Evolutionary conservation across 2,888 invertebrate species (phyloP).

Genomic region (Ypsolopha scabrella): DNA sequence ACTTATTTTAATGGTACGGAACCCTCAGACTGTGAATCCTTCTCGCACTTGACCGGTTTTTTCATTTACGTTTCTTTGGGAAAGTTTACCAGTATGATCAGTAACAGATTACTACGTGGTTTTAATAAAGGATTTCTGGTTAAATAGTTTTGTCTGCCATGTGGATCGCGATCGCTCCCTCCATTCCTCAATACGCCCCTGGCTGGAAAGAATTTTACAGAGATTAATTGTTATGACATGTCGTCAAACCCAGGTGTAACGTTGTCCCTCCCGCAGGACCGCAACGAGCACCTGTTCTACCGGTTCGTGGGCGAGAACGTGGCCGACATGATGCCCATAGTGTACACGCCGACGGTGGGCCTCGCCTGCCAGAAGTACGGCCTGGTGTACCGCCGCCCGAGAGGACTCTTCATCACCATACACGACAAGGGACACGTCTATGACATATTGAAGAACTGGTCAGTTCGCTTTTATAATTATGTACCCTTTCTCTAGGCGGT

Average conservation of each 20-base stretch:
- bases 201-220: no score
- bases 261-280: slow-evolving; percentile 72
- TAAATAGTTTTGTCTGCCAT: no score
- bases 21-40: no score
- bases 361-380: slow-evolving; percentile 98
- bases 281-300: slow-evolving; percentile 97
- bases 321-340: slow-evolving; percentile 94
- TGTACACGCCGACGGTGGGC: slow-evolving; percentile 99
- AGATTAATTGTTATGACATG: background rate
- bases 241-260: background rate
- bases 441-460: slow-evolving; percentile 95
- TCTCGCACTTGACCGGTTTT: no score
- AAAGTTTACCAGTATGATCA: no score
- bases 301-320: slow-evolving; percentile 89
- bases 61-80: no score
- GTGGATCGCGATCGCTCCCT: no score
- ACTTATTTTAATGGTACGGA: no score
- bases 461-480: slow-evolving; percentile 24
- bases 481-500: no score
- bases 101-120: no score
- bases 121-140: no score
- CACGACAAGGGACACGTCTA: slow-evolving; percentile 96
- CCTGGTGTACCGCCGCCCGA: slow-evolving; percentile 88
- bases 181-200: no score
- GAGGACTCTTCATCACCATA: slow-evolving; percentile 96